Evolutionary conservation across 37 sponge, comb jelly and placozoan genomes (phyloP), one percentile per base, ranked within the genome.

Genomic region (Beroe forskalii): DNA sequence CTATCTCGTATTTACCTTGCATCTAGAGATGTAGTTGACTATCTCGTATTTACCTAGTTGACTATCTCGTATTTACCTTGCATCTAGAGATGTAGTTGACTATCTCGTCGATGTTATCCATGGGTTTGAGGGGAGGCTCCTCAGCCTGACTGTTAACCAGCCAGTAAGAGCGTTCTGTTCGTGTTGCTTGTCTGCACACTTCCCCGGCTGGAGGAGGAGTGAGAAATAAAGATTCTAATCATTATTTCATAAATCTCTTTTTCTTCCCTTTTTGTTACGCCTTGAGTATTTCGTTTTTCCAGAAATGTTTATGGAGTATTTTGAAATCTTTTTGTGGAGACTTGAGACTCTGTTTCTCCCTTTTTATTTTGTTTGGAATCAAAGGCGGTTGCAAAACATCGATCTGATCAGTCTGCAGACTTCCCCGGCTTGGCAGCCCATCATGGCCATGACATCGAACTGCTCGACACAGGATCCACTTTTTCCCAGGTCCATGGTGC

Each of bases 401-500:
- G n/a, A n/a, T n/a, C n/a, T n/a, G n/a, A n/a, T n/a, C n/a, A n/a
- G n/a, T n/a, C n/a, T n/a, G n/a, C 55, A 48, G 55, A 6, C 12
- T 48, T 80, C 0, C 28, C 55, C 55, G 12, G 12, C 55, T 41
- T 80, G 55, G 40, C 86, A 80, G 0, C 40, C 55, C 86, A 80
- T 80, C 86, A 80, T 80, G 40, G 86, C 44, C 86, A 80, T 80
- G 86, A 80, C 40, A 38, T 80, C 86, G 55, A 80, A 80, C 8
- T 23, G n/a, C 30, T 80, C 86, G 30, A 80, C 86, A 44, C 86
- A 80, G 6, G 86, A 80, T 40, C 86, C 86, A 38, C 17, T 25
- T 9, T 44, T 41, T 17, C 86, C 86, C 38, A 80, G 86, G 27
- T 80, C 86, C 86, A 33, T 32, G 40, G 37, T n/a, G 86, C 38